Evolutionary conservation across 2,888 invertebrate genomes (phyloP), one percentile per base, ranked within the genome.

Genomic region (Polydrusus tereticollis): DNA sequence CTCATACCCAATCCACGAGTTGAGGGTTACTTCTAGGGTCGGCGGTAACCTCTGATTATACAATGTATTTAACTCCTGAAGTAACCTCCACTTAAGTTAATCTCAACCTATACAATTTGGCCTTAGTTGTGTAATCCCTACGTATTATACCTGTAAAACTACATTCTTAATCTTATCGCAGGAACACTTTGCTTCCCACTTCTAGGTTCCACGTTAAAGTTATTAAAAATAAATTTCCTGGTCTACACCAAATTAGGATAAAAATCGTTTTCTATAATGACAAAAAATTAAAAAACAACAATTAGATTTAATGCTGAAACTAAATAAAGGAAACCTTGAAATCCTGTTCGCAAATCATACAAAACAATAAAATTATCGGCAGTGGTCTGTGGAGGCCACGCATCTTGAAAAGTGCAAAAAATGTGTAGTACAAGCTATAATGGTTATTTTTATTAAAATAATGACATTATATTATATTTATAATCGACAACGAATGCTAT

Each of bases 281-380:
- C 7, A 12, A 16, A 16, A 43, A 1, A 10, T 43, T 18, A 21
- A 8, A 20, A 45, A 45, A 45, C 41, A 21, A 21, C 21, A 21
- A 5, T 43, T 43, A 18, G 10, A 55, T 29, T 29, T n/a, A 55
- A 21, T 26, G 12, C 1, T 8, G 16, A 36, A 38, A 21, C 38
- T n/a, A 18, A 58, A 58, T 58, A 58, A 58, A 36, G 16, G n/a
- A 38, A 58, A 36, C 58, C 58, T 58, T 58, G 58, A 58, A 21
- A 58, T 38, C 58, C 21, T 58, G 36, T 58, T 58, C 21, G 7
- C 38, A 58, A 38, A 58, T 58, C 58, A 38, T 20, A 20, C 21
- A 38, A 21, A 58, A 36, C 36, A 58, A 58, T n/a, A n/a, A n/a
- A n/a, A n/a, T 58, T 58, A 21, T 18, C 21, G 20, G 29, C 36